These are phyloP conservation scores for Eurytoma adleriae DNA, from an alignment of 2,888 invertebrate genomes.

Conservation along the genomic window DNA sequence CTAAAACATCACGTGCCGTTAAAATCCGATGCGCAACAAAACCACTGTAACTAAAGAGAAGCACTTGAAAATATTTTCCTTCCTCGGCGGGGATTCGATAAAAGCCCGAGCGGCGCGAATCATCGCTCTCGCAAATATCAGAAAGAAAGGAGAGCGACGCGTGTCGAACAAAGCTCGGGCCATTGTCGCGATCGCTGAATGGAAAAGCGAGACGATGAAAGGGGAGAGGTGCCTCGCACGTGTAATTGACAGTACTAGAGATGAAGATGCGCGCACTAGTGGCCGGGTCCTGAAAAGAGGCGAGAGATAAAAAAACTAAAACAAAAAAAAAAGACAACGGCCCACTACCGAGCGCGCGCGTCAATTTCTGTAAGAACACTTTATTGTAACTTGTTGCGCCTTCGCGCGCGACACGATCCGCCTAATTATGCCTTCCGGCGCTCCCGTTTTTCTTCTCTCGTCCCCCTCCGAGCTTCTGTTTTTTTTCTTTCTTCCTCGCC, in stretches of 20 bases:
- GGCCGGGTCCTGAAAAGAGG: slow-evolving; percentile 15
- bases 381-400: slow-evolving; percentile 55
- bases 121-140: no score
- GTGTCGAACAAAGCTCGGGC: no score
- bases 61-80: no score
- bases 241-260: slow-evolving; percentile 53
- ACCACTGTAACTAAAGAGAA: no score
- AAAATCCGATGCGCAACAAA: no score
- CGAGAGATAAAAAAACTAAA: neutral
- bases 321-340: neutral
- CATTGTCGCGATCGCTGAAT: no score
- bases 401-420: slow-evolving; percentile 29
- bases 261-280: slow-evolving; percentile 10
- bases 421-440: slow-evolving; percentile 46
- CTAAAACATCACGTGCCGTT: no score
- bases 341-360: neutral
- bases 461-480: neutral
- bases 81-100: no score
- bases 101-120: no score
- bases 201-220: slow-evolving; percentile 2
- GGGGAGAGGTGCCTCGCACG: slow-evolving; percentile 17
- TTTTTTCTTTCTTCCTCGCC: neutral
- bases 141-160: no score
- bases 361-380: slow-evolving; percentile 51
- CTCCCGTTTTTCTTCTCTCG: neutral